phyloP scores from a whole-genome alignment of 2,888 invertebrate genomes.

The Ametastegia equiseti region DNA sequence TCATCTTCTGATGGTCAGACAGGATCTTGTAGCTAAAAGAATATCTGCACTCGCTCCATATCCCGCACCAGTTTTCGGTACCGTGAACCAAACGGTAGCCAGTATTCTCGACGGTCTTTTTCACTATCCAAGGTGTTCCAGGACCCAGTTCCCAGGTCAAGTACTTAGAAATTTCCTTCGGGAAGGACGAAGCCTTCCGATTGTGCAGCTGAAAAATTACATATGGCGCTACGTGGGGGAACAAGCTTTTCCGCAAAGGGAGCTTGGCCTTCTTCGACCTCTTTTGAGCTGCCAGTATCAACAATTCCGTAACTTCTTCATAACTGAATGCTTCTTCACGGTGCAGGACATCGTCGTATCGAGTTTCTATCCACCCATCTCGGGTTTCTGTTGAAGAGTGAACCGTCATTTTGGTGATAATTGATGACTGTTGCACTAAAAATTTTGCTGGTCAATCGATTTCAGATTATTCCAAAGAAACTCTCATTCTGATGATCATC shows the following conservation, averaged over 20 bases:
- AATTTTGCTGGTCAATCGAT: too few species aligned
- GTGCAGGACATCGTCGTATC: neutral
- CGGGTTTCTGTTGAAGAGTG: constrained; percentile 16
- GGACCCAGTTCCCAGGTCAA: constrained; percentile 82
- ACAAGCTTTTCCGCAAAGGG: constrained; percentile 71
- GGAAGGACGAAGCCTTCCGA: constrained; percentile 74
- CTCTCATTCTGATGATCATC: neutral
- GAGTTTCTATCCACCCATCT: neutral
- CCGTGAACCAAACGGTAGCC: constrained; percentile 77
- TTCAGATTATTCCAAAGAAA: too few species aligned
- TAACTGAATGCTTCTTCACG: neutral
- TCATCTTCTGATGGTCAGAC: constrained; percentile 93
- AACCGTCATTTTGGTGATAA: neutral
- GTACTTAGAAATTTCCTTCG: constrained; percentile 76
- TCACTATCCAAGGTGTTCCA: constrained; percentile 81
- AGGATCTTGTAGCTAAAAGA: constrained; percentile 88
- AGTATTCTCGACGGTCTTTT: constrained; percentile 77
- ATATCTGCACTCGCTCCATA: constrained; percentile 97
- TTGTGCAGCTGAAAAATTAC: constrained; percentile 79
- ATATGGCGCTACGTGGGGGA: constrained; percentile 78
- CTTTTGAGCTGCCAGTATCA: neutral
- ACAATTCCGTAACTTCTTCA: constrained; percentile 19
- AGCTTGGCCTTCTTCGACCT: neutral
- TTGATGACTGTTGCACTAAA: neutral
- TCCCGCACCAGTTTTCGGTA: constrained; percentile 89